Percentiles rank a stretch among this genome's conserved stretches.
phyloP scores from a whole-genome alignment of 2,888 invertebrate genomes.

The Polydrusus tereticollis region DNA sequence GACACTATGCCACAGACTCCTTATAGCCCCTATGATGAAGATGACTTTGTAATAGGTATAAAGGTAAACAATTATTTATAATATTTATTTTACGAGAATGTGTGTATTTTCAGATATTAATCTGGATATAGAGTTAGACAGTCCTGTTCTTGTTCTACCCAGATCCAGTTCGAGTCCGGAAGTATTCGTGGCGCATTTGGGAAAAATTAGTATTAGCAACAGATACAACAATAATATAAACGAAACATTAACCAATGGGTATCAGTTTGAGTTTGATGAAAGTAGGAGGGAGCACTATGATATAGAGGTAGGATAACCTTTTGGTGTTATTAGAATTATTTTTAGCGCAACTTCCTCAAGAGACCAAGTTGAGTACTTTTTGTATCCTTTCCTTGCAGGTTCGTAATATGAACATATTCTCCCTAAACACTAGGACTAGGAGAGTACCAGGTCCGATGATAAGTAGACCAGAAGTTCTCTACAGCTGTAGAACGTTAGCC shows the following conservation, averaged over 20 bases:
- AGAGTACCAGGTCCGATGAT: constrained; percentile 63
- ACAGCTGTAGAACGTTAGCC: constrained; percentile 81
- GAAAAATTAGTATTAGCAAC: constrained; percentile 80
- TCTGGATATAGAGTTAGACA: constrained; percentile 86
- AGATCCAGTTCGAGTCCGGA: constrained; percentile 81
- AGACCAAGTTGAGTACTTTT: too few species aligned
- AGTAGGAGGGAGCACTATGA: constrained; percentile 69
- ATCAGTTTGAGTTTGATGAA: constrained; percentile 54
- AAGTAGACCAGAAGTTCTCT: constrained; percentile 74
- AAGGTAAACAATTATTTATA: too few species aligned
- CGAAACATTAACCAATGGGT: constrained; percentile 48
- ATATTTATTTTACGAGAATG: too few species aligned
- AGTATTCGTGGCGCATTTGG: constrained; percentile 92
- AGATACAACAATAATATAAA: constrained; percentile 49
- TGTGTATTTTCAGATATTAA: constrained; percentile 63
- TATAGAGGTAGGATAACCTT: constrained; percentile 81
- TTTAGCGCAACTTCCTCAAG: too few species aligned
- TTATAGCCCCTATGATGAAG: constrained; percentile 63
- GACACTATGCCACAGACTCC: constrained; percentile 66
- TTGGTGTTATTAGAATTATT: too few species aligned
- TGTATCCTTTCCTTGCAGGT: too few species aligned
- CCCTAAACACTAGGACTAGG: constrained; percentile 74
- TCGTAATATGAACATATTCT: constrained; percentile 87
- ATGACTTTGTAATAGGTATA: constrained; percentile 61
- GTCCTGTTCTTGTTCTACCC: constrained; percentile 92